These are phyloP conservation scores for Diarsia brunnea DNA, from an alignment of 2,888 invertebrate genomes.

Conservation along the genomic window DNA sequence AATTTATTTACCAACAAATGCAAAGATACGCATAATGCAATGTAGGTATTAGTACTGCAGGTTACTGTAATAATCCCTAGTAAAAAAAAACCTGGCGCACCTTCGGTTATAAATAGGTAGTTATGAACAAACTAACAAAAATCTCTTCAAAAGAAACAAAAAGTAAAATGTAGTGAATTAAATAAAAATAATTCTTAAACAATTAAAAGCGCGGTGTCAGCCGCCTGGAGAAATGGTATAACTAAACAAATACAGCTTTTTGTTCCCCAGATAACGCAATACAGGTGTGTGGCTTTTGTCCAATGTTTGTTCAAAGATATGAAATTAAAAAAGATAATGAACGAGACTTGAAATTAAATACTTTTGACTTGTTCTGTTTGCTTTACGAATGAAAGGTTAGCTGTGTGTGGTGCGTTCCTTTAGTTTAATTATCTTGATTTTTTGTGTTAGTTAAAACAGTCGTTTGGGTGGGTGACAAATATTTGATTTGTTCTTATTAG, in stretches of 20 bases:
- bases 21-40: neutral
- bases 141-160: neutral
- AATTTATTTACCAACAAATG: neutral
- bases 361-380: conserved; percentile 68
- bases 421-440: conserved; percentile 53
- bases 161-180: conserved; percentile 2
- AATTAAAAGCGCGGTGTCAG: conserved; percentile 51
- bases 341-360: conserved; percentile 74
- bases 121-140: neutral
- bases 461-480: conserved; percentile 47
- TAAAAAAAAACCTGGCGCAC: too few relatives aligned
- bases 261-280: conserved; percentile 71
- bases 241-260: conserved; percentile 72
- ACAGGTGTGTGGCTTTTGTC: conserved; percentile 75
- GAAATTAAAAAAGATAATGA: conserved; percentile 80
- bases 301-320: conserved; percentile 76
- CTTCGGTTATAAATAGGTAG: neutral
- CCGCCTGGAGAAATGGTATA: conserved; percentile 56
- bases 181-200: conserved; percentile 50
- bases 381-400: conserved; percentile 62
- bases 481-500: conserved; percentile 54
- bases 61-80: neutral
- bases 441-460: conserved; percentile 27
- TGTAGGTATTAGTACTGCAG: neutral
- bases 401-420: conserved; percentile 62